Base-by-base conservation (phyloP, 2,797 vertebrate genomes). In the Chloroceryle inda region DNA sequence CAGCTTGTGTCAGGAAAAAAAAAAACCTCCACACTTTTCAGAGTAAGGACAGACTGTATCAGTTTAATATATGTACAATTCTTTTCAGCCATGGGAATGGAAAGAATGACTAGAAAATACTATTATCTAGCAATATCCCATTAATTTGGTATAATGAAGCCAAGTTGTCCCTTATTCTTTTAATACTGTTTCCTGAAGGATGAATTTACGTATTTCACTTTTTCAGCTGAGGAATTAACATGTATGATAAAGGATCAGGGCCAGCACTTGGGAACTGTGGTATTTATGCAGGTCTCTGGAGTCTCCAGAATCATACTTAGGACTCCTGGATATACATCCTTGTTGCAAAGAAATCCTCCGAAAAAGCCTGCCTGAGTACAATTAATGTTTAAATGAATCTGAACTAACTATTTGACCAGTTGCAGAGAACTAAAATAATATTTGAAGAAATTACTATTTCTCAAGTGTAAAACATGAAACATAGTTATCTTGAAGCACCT, bases 161-260 rank as follows among this genome's bases (percentile, higher is more conserved):
- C 9, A 56, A 91, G 66, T 85, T 73, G 14, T 58, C 79, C 47
- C 44, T 75, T 24, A 6, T 92, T 92, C 59, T 89, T 97, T 88
- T 91, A 90, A 94, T 26, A 37, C 24, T 69, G 19, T 68, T 94
- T 93, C 47, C 62, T 85, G 56, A 78, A 89, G 58, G 89, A 75
- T 74, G 18, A 94, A 94, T 67, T 78, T 92, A 85, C 92, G 13
- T 13, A 50, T 68, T 96, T 92, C 12, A 45, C 14, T 91, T 94
- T 89, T 84, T 93, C 78, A n/a, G 74, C 38, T 61, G 69, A 76
- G 19, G 24, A 96, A 92, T 94, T 92, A 91, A 85, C 75, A 88
- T 61, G 63, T 47, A 85, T 66, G 72, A 89, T 49, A 80, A 87
- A 92, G 26, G 52, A 79, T 73, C 64, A 62, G 29, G 26, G 26